Percentiles rank a stretch among this genome's conserved stretches.
Evolutionary conservation across 2,888 invertebrate genomes (phyloP).

Genomic region (Adelphocoris suturalis): DNA sequence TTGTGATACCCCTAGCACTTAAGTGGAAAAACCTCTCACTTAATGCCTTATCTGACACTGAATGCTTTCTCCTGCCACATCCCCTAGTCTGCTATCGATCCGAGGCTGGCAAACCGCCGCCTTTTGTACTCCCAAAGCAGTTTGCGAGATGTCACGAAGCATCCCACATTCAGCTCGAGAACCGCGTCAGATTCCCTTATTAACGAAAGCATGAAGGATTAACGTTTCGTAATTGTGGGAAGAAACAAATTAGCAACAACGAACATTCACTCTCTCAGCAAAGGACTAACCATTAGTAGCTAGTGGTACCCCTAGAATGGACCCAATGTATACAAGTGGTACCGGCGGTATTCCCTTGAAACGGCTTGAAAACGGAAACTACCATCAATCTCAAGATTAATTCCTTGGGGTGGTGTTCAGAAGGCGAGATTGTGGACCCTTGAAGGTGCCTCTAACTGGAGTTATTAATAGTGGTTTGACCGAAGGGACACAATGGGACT

Average conservation of each 20-base stretch:
- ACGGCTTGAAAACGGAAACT: neutral
- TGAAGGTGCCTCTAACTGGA: slow-evolving; percentile 5
- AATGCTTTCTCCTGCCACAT: slow-evolving; percentile 13
- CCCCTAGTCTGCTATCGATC: slow-evolving; percentile 44
- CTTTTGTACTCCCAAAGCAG: slow-evolving; percentile 35
- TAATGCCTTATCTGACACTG: slow-evolving; percentile 43
- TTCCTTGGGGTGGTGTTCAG: slow-evolving; percentile 35
- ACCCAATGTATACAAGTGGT: slow-evolving; percentile 16
- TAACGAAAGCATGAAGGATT: neutral
- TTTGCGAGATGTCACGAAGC: neutral
- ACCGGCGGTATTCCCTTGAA: neutral
- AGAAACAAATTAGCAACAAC: slow-evolving; percentile 27
- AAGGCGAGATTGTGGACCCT: slow-evolving; percentile 35
- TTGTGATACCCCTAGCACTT: neutral
- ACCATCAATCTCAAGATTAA: slow-evolving; percentile 59
- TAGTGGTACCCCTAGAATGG: neutral
- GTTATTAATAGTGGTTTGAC: slow-evolving; percentile 58
- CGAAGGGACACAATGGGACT: slow-evolving; percentile 43
- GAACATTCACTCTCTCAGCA: neutral
- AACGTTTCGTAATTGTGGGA: neutral
- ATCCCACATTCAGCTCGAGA: neutral
- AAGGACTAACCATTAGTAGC: neutral
- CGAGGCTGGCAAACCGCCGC: neutral
- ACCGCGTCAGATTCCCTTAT: neutral
- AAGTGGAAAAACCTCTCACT: slow-evolving; percentile 24